Conservation (phyloP, 1,140 invertebrate genomes). For the Coptotermes formosanus region DNA sequence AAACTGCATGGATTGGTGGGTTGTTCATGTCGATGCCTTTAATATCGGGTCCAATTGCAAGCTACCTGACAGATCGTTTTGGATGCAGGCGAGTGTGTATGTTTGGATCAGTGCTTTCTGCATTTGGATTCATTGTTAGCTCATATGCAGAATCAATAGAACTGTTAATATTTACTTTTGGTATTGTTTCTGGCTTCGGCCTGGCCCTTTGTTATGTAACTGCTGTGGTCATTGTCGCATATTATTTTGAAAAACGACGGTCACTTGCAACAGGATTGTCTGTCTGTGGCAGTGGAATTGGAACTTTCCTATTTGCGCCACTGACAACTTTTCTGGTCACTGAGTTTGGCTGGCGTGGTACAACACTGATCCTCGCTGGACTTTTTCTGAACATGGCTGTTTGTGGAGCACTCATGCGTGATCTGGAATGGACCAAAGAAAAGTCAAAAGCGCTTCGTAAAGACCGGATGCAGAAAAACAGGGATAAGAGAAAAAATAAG, state of each 20-base stretch:
- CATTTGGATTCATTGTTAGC: slow-evolving; percentile 77
- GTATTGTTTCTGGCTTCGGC: slow-evolving; percentile 81
- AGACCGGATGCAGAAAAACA: slow-evolving; percentile 52
- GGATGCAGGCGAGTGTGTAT: slow-evolving; percentile 81
- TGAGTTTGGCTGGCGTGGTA: slow-evolving; percentile 82
- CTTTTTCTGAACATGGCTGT: slow-evolving; percentile 84
- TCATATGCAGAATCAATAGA: slow-evolving; percentile 74
- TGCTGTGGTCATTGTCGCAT: slow-evolving; percentile 90
- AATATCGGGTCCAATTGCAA: slow-evolving; percentile 81
- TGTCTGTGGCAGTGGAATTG: slow-evolving; percentile 85
- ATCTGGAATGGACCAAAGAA: slow-evolving; percentile 69
- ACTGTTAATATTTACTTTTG: slow-evolving; percentile 80
- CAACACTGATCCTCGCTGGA: slow-evolving; percentile 50
- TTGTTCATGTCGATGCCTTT: slow-evolving; percentile 89
- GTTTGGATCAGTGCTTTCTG: slow-evolving; percentile 73
- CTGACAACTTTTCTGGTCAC: slow-evolving; percentile 73
- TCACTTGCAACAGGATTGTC: slow-evolving; percentile 88
- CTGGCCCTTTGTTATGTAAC: slow-evolving; percentile 86
- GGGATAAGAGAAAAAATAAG: not conserved
- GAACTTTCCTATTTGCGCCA: slow-evolving; percentile 89
- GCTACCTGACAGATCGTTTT: slow-evolving; percentile 78
- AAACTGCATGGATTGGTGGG: slow-evolving; percentile 86
- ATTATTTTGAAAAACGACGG: slow-evolving; percentile 90
- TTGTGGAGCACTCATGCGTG: slow-evolving; percentile 81
- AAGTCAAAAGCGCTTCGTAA: slow-evolving; percentile 54